These are phyloP conservation scores for Phoeniculus purpureus DNA, from an alignment of 2,797 vertebrate species.

Conservation along the genomic window DNA sequence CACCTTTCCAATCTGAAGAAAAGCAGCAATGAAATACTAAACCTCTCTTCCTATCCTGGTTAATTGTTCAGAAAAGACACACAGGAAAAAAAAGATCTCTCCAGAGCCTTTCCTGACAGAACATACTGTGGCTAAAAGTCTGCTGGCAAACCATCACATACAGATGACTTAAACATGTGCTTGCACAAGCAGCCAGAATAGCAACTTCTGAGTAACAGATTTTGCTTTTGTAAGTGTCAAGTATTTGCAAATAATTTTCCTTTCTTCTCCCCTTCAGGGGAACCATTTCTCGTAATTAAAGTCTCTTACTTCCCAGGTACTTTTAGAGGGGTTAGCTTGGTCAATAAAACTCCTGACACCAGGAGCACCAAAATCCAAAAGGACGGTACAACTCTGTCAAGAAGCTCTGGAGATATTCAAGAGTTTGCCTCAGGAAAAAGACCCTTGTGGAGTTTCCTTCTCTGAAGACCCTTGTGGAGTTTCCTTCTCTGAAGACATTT, in stretches of 20 bases:
- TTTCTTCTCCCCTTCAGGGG: neutral
- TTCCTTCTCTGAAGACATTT: no score
- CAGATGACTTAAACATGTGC: neutral
- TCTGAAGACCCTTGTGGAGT: no score
- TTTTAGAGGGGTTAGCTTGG: neutral
- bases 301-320: neutral
- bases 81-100: neutral
- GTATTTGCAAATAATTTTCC: neutral
- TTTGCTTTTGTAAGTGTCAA: neutral
- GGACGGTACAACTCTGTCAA: neutral
- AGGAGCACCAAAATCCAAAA: accelerated
- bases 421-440: neutral
- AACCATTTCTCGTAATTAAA: neutral
- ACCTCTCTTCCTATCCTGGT: neutral
- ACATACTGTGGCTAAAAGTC: neutral
- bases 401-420: neutral
- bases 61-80: neutral
- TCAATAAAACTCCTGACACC: neutral
- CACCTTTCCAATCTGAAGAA: neutral
- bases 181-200: neutral
- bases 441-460: neutral
- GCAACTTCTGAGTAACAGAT: neutral
- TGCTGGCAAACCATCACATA: neutral
- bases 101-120: neutral
- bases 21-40: neutral